A percentile compares a stretch with the other conserved stretches of the same genome.
phyloP scores from a whole-genome alignment of 2,888 invertebrate genomes.

The Drosophila multiciliata region DNA sequence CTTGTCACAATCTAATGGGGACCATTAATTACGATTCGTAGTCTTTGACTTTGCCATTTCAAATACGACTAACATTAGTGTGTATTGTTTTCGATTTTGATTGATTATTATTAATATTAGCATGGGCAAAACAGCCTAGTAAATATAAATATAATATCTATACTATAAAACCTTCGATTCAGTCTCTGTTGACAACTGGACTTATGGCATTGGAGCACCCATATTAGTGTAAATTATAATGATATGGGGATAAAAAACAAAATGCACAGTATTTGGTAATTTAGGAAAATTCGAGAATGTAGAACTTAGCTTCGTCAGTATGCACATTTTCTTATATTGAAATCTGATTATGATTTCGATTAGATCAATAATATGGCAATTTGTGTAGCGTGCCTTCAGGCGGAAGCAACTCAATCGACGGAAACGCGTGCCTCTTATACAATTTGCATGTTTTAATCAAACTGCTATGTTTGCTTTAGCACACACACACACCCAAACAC shows the following conservation, averaged over 20 bases:
- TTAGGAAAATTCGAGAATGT: neutral
- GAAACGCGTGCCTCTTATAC: conserved; percentile 8
- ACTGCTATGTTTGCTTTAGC: conserved; percentile 41
- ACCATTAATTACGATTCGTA: conserved; percentile 51
- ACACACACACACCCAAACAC: conserved; percentile 15
- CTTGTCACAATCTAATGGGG: conserved; percentile 12
- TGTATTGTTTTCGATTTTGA: conserved; percentile 4
- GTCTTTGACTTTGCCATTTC: conserved; percentile 17
- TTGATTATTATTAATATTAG: conserved; percentile 11
- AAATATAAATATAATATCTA: neutral
- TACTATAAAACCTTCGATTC: neutral
- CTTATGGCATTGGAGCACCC: neutral
- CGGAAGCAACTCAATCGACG: neutral
- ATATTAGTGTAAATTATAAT: neutral
- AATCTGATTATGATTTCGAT: conserved; percentile 11
- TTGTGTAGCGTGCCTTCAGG: conserved; percentile 22
- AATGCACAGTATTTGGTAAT: neutral
- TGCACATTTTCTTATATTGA: conserved; percentile 4
- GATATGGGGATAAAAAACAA: neutral
- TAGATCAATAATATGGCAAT: conserved; percentile 7
- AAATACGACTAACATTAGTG: conserved; percentile 8
- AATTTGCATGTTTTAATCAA: conserved; percentile 76
- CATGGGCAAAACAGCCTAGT: neutral
- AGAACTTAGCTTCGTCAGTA: neutral
- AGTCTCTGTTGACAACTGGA: neutral